Base-by-base conservation (phyloP, 1,140 invertebrate genomes). In the Vanessa atalanta region DNA sequence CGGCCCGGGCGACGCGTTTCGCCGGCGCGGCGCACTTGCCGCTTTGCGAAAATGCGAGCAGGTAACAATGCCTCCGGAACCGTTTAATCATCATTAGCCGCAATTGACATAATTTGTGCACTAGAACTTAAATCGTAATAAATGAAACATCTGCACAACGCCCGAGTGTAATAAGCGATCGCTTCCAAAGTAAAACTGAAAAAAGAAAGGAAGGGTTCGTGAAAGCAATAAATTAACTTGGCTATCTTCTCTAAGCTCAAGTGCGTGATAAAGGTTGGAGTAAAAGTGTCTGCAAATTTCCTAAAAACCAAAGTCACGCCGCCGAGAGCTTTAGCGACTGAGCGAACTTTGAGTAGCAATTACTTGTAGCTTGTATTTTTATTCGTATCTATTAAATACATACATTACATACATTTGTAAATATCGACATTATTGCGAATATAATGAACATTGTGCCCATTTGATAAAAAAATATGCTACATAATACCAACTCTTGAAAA, bases 171-270 rank as follows among this genome's bases (percentile, higher is more conserved):
- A 64, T 51, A 53, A 65, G 65, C 43, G 65, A 60, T 47, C 20
- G 31, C 43, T 50, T 16, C 63, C 47, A 48, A 50, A 72, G 66
- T 72, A 72, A 72, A 72, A 72, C 64, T 51, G 20, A 23, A 61
- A 60, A 65, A 60, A 66, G 51, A 72, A 65, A 55, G 71, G 64
- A 66, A 72, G 71, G 70, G 63, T 65, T 71, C 60, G 47, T 72
- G 70, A 72, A 47, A 65, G 69, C 63, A n/a, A 65, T 72, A 72
- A 72, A 72, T 72, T 72, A 72, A 72, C 61, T 55, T 23, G 69
- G 63, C 70, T 48, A 65, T 72, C 63, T 43, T 72, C 63, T 37
- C 61, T 65, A 37, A 64, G 70, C 61, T 55, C 70, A 47, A 61
- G 61, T 61, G 50, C 50, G 70, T 65, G 70, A 65, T 55, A 65